Evolutionary conservation across 2,797 vertebrate species (phyloP).

Genomic region (Enteromius viviparus): DNA sequence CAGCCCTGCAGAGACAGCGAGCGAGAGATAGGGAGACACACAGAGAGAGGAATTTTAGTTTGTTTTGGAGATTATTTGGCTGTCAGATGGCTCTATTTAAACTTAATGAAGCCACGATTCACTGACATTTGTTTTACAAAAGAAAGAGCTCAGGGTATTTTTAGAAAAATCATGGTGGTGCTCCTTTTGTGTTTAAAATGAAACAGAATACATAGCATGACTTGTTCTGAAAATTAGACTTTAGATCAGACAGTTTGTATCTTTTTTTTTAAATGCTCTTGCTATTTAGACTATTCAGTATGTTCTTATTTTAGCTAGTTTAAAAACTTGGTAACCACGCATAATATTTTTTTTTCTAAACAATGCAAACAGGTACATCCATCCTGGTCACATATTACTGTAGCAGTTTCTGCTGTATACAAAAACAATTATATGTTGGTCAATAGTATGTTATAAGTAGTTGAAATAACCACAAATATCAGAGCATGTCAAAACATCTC

Average conservation of each 20-base stretch:
- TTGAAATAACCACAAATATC: too few species aligned
- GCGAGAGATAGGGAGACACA: slow-evolving; percentile 49
- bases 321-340: too few species aligned
- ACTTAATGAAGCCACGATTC: not conserved
- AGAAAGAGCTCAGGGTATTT: slow-evolving; percentile 19
- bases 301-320: too few species aligned
- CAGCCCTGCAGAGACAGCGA: slow-evolving; percentile 53
- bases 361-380: too few species aligned
- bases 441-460: too few species aligned
- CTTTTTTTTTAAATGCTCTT: not conserved
- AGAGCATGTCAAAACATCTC: too few species aligned
- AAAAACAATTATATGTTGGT: too few species aligned
- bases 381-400: too few species aligned
- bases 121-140: not conserved
- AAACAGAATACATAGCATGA: not conserved
- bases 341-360: too few species aligned
- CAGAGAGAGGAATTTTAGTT: slow-evolving; percentile 55
- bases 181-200: not conserved
- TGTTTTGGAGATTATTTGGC: slow-evolving; percentile 33
- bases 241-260: not conserved
- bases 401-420: too few species aligned
- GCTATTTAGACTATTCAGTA: not conserved
- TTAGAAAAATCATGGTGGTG: not conserved
- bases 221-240: not conserved
- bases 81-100: slow-evolving; percentile 28